Base-by-base conservation (phyloP, 2,888 invertebrate genomes). In the Anoplius nigerrimus region DNA sequence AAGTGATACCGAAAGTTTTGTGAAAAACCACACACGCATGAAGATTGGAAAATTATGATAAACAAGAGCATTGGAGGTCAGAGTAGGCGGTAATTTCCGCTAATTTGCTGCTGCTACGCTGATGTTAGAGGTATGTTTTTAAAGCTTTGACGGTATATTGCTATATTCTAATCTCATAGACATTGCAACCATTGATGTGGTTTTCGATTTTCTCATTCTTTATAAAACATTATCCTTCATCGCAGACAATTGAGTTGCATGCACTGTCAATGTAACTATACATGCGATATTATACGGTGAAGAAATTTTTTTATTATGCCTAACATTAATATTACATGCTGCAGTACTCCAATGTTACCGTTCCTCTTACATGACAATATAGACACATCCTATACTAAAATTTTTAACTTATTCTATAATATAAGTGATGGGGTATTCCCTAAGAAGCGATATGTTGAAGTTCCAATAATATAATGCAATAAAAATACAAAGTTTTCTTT, bases 101-200 rank as follows among this genome's bases (percentile, higher is more conserved):
- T 86, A 86, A 84, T 84, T 86, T 81, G 83, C 82, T 84, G 86
- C 84, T 84, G 82, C 85, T 84, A 82, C 86, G 88, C 85, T 85
- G 85, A 83, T 79, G 84, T 84, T 86, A 82, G 86, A 88, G 88
- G 88, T 88, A 88, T 84, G 88, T 88, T 79, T 86, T 81, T 73
- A 82, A 80, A 85, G 87, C 87, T 88, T 87, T 83, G 83, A 82
- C 71, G 82, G 80, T 84, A 76, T 78, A 76, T 76, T 76, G 79
- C 76, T 81, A 77, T 54, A 52, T 72, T 57, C 58, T 34, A 65
- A 66, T 57, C 16, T 42, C 52, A 6, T 53, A 43, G 15, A 60
- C 66, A 57, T 66, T 61, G 68, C 61, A 58, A 70, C 60, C 66
- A 69, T 71, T 66, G 63, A 72, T 65, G 34, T 34, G 34, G 11